Percentiles rank a stretch among this genome's conserved stretches.
Conservation (phyloP, 2,113 vertebrate species). For the Varanus salvator region DNA sequence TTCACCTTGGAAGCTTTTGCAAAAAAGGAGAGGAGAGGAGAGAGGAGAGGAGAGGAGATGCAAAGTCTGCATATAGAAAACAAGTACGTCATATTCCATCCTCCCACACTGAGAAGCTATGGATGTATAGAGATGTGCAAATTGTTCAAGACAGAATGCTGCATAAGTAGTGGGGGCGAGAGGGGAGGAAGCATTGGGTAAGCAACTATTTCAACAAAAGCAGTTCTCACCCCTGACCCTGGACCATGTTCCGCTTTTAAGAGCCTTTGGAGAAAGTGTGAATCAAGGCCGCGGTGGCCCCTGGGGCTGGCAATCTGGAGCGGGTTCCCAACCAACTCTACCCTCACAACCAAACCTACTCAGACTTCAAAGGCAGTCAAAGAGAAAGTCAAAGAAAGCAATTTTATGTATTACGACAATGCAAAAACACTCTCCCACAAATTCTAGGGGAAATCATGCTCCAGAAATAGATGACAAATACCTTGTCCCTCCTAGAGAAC, state of each 20-base stretch:
- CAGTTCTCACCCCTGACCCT: background rate
- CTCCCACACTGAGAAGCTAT: background rate
- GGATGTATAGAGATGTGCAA: background rate
- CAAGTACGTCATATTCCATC: background rate
- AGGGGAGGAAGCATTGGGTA: background rate
- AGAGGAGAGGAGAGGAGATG: background rate
- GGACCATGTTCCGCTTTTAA: background rate
- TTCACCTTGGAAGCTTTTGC: background rate
- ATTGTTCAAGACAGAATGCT: background rate
- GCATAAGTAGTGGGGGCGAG: background rate
- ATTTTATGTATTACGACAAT: too few relatives aligned
- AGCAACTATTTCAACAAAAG: background rate
- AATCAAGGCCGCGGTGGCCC: too few relatives aligned
- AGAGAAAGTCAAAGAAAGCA: too few relatives aligned
- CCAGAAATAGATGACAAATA: too few relatives aligned
- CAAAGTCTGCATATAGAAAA: constrained; percentile 5
- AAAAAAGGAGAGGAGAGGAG: background rate
- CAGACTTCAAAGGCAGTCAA: too few relatives aligned
- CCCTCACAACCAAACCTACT: too few relatives aligned
- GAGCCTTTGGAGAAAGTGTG: background rate
- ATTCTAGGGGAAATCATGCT: too few relatives aligned
- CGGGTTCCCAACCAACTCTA: too few relatives aligned
- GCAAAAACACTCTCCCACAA: too few relatives aligned
- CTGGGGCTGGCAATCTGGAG: too few relatives aligned
- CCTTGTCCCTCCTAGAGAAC: too few relatives aligned